Conservation (phyloP, 2,113 vertebrate genomes). For the Chascanopsetta lugubris region DNA sequence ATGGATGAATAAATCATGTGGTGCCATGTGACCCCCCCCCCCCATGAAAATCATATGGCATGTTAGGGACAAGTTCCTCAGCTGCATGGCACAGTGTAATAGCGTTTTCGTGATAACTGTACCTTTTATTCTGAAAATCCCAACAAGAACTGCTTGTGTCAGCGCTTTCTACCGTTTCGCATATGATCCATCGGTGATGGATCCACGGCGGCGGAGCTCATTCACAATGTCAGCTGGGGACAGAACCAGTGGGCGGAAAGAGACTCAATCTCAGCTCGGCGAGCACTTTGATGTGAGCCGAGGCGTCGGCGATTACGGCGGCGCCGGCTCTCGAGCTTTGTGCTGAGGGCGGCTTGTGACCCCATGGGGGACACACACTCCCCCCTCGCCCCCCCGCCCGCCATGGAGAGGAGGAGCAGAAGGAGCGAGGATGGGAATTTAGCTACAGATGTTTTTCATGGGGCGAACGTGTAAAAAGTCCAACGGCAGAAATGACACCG, state of each 20-base stretch:
- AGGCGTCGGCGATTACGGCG: conserved; percentile 35
- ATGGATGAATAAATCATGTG: conserved; percentile 66
- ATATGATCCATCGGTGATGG: conserved; percentile 69
- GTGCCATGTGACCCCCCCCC: no score
- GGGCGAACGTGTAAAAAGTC: conserved; percentile 1
- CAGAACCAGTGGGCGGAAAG: conserved; percentile 40
- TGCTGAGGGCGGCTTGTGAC: conserved; percentile 3
- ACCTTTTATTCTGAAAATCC: no score
- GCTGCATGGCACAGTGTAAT: conserved; percentile 16
- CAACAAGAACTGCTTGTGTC: no score
- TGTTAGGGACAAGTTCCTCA: conserved; percentile 14
- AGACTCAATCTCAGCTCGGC: conserved; percentile 49
- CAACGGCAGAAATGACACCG: neutral
- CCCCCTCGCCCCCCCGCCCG: no score
- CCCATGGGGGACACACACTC: conserved; percentile 21
- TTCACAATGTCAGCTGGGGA: conserved; percentile 36
- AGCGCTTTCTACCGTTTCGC: no score
- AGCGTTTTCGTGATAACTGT: no score
- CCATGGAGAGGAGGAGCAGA: no score
- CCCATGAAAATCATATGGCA: no score
- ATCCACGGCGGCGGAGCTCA: conserved; percentile 45
- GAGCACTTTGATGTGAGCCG: conserved; percentile 58
- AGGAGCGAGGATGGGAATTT: conserved; percentile 5
- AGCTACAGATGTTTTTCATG: conserved; percentile 13
- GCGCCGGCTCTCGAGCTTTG: conserved; percentile 16